Evolutionary conservation across 1,140 invertebrate genomes (phyloP), one percentile per base, ranked within the genome.

Genomic region (Drosophila parabipectinata): DNA sequence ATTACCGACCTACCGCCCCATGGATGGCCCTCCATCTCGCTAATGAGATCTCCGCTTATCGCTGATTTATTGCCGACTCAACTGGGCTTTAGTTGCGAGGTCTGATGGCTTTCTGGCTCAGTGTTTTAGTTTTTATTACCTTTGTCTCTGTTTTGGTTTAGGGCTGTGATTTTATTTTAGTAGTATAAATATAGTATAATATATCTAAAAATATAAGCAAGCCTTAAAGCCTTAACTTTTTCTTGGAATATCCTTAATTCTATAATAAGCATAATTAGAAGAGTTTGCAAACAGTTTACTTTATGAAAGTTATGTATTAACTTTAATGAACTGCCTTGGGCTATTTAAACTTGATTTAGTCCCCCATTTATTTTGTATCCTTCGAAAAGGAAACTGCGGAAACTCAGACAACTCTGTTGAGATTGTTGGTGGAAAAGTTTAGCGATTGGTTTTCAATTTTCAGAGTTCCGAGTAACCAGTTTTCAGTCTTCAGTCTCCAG

Each of bases 21-120:
- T 7, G 6, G 1, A 7, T 41, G 4, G 14, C 14, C 8, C 44
- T 18, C 44, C 18, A 21, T 47, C 41, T 18, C 18, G 14, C 44
- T 47, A 47, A 47, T 47, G 44, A 47, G 44, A 47, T 47, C 44
- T 47, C 44, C 18, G 44, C 44, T 47, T 47, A 47, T 47, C 44
- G 44, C 15, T 47, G 44, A 47, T 47, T 18, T 47, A 47, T 47
- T 24, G 41, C 1, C 5, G 44, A 18, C 44, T 47, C 44, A 47
- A 21, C 44, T 8, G 21, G 9, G 18, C 21, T 47, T 47, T 47
- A 47, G 24, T 47, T 2, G 8, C 15, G 15, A 47, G 18, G 15
- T 47, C 44, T 21, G 18, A 47, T 18, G 41, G 44, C 44, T 21
- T 47, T 47, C 18, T 2, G 18, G 2, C n/a, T 21, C 8, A 15